Conservation (phyloP, 1,140 invertebrate genomes). For the Lepidotrigona ventralis region DNA sequence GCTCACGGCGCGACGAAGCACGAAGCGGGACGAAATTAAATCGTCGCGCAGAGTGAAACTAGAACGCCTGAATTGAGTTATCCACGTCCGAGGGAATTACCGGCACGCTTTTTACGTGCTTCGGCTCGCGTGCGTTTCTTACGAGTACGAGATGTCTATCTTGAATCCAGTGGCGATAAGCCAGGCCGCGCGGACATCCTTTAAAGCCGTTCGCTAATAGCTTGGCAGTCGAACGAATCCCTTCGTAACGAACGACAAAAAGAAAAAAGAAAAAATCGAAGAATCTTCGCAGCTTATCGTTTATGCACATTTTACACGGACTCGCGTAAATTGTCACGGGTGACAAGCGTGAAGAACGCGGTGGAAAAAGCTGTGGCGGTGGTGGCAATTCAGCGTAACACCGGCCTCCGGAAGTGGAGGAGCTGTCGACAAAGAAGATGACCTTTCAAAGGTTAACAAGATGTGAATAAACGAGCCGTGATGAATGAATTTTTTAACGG, state of each 20-base stretch:
- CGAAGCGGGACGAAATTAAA: background rate
- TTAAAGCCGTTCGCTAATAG: conserved; percentile 8
- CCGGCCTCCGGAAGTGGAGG: background rate
- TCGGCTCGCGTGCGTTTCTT: conserved; percentile 8
- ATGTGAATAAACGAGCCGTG: background rate
- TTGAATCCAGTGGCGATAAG: background rate
- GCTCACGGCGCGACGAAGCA: background rate
- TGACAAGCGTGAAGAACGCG: conserved; percentile 9
- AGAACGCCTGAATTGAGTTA: background rate
- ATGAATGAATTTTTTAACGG: background rate
- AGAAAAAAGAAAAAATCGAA: background rate
- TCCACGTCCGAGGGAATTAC: conserved; percentile 1
- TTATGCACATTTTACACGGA: background rate
- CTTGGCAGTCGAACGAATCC: background rate
- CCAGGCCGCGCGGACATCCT: conserved; percentile 8
- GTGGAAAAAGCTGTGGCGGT: background rate
- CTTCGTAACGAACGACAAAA: conserved; percentile 12
- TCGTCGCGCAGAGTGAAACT: background rate
- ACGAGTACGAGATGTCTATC: conserved; percentile 8
- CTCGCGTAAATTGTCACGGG: conserved; percentile 7
- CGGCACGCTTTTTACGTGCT: conserved; percentile 13
- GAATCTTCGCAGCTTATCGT: background rate
- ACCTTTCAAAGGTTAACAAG: background rate
- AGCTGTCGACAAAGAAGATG: background rate
- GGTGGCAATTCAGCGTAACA: background rate